Evolutionary conservation across 2,888 invertebrate genomes (phyloP).

Genomic region (Tetrapedia diversipes): DNA sequence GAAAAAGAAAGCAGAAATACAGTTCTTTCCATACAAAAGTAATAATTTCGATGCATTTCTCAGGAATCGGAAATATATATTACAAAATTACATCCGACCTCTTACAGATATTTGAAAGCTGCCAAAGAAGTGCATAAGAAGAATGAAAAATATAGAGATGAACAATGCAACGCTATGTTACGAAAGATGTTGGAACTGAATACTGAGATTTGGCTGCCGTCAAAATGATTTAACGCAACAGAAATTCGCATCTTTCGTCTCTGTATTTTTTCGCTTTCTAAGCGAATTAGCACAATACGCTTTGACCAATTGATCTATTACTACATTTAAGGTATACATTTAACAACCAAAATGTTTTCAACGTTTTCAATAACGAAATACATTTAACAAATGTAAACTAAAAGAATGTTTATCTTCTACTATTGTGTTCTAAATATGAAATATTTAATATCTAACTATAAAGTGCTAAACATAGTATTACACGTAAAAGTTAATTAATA

Average conservation of each 20-base stretch:
- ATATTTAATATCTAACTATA: no score
- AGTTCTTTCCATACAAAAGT: slow-evolving; percentile 79
- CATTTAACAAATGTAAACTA: slow-evolving; percentile 2
- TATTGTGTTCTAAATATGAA: no score
- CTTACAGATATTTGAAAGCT: slow-evolving; percentile 82
- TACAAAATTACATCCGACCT: no score
- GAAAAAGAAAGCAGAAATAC: slow-evolving; percentile 79
- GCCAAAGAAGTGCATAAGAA: slow-evolving; percentile 83
- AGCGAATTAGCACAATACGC: slow-evolving; percentile 28
- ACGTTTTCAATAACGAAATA: slow-evolving; percentile 13
- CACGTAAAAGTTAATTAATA: not conserved
- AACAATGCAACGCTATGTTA: slow-evolving; percentile 83
- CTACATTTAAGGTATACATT: slow-evolving; percentile 11
- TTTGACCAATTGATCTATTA: slow-evolving; percentile 29
- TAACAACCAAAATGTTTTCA: slow-evolving; percentile 16
- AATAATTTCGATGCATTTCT: slow-evolving; percentile 21
- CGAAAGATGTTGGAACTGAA: slow-evolving; percentile 82
- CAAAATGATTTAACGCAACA: slow-evolving; percentile 77
- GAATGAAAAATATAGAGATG: slow-evolving; percentile 83
- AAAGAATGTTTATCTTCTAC: not conserved
- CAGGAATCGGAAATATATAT: no score
- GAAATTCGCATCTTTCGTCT: not conserved
- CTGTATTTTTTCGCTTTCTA: slow-evolving; percentile 1
- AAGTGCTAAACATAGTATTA: slow-evolving; percentile 10
- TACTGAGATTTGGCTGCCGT: slow-evolving; percentile 85